Percentiles rank a stretch among this genome's conserved stretches.
phyloP scores from a whole-genome alignment of 2,888 invertebrate genomes.

The Amitus sp. region DNA sequence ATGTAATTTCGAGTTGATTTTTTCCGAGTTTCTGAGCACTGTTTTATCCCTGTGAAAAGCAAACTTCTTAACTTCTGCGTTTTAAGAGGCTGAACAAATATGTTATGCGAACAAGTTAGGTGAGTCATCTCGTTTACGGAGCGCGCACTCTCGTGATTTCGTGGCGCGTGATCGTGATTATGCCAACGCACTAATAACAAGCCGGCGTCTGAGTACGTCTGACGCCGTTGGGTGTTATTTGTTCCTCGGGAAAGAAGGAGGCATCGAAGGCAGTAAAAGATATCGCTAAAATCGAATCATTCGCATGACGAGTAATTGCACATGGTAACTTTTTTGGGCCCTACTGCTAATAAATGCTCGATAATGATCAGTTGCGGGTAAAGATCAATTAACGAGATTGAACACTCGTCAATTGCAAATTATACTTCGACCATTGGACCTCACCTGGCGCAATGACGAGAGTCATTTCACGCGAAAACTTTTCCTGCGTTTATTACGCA shows the following conservation, averaged over 20 bases:
- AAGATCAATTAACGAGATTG: not conserved
- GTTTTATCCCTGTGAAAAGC: not conserved
- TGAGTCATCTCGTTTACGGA: slow-evolving; percentile 10
- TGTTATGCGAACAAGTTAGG: not conserved
- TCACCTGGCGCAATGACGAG: not conserved
- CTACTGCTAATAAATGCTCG: not conserved
- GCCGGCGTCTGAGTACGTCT: slow-evolving; percentile 44
- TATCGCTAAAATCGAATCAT: slow-evolving; percentile 18
- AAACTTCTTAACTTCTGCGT: not conserved
- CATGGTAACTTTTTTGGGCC: slow-evolving; percentile 2
- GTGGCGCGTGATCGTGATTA: slow-evolving; percentile 47
- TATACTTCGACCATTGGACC: no score
- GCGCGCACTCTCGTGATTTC: slow-evolving; percentile 33
- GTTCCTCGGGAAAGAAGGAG: slow-evolving; percentile 21
- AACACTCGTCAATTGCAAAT: no score
- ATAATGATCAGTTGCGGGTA: not conserved
- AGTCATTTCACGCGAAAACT: not conserved
- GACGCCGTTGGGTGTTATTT: slow-evolving; percentile 35
- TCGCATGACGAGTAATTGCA: slow-evolving; percentile 12
- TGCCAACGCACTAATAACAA: slow-evolving; percentile 51
- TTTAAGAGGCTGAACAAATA: not conserved
- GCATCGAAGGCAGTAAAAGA: slow-evolving; percentile 9
- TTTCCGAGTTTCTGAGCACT: no score
- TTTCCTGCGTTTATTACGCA: not conserved
- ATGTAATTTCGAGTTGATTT: no score